Evolutionary conservation across 2,113 vertebrate species (phyloP).

Genomic region (Dicaeum eximium): DNA sequence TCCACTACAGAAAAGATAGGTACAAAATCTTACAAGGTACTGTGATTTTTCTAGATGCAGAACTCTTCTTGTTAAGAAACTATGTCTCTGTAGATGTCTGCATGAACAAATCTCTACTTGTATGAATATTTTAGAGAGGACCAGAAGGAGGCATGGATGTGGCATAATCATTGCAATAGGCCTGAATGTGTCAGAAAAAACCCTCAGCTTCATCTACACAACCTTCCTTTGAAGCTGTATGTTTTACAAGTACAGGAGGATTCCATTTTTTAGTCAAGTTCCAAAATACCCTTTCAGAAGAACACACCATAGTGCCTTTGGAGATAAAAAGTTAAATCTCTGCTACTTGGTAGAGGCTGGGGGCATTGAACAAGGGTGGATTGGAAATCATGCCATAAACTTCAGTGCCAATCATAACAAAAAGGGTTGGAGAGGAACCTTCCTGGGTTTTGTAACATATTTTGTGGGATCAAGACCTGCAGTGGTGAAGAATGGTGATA

Average conservation of each 20-base stretch:
- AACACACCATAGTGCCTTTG: not conserved
- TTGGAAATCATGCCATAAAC: not conserved
- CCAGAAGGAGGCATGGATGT: not conserved
- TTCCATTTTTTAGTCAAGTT: not conserved
- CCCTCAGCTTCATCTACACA: not conserved
- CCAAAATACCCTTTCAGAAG: not conserved
- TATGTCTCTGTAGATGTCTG: not conserved
- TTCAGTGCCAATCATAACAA: not conserved
- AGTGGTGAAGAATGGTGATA: not conserved
- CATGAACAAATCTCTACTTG: not conserved
- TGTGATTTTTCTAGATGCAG: not conserved
- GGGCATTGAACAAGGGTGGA: accelerated
- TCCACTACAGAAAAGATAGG: not conserved
- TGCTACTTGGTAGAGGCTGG: not conserved
- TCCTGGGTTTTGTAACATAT: not conserved
- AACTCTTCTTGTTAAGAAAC: not conserved
- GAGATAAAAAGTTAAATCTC: not conserved
- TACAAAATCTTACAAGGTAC: not conserved
- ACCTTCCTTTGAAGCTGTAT: not conserved
- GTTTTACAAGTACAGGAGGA: not conserved
- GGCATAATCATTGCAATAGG: not conserved
- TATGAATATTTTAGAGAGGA: not conserved
- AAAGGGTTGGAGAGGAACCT: not conserved
- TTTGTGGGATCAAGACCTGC: not conserved
- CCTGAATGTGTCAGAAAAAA: not conserved